Conservation (phyloP, 2,113 vertebrate species). For the Crypturellus undulatus region DNA sequence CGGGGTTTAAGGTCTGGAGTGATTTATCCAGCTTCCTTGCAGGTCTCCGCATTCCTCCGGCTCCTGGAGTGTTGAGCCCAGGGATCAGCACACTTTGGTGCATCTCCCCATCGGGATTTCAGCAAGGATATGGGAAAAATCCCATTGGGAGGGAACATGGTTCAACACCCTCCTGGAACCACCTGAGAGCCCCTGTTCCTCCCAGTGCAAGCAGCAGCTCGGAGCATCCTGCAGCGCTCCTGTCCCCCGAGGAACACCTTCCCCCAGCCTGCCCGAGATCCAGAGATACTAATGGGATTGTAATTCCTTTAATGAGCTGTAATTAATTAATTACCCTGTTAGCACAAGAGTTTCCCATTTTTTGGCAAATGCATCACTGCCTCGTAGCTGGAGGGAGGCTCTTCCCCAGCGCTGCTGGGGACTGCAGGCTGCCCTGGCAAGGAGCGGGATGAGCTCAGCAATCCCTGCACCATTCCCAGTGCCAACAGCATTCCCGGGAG, state of each 20-base stretch:
- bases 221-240: background rate
- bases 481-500: background rate
- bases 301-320: constrained; percentile 56
- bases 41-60: background rate
- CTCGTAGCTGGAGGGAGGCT: constrained; percentile 35
- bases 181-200: background rate
- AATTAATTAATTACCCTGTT: constrained; percentile 65
- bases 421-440: background rate
- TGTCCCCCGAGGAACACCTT: background rate
- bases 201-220: background rate
- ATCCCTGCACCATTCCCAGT: no score
- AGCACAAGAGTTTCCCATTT: constrained; percentile 32
- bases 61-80: background rate
- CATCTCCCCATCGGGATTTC: background rate
- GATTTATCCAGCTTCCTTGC: background rate
- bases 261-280: background rate
- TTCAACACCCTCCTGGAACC: no score
- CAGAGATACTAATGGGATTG: constrained; percentile 37
- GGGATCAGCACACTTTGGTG: fast-evolving
- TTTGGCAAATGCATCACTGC: background rate
- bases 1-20: constrained; percentile 36
- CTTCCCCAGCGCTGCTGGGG: background rate
- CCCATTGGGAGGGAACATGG: fast-evolving
- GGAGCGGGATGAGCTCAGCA: fast-evolving
- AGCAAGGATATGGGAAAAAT: fast-evolving